Conservation (phyloP, 2,888 invertebrate genomes). For the Oxycera nigricornis region DNA sequence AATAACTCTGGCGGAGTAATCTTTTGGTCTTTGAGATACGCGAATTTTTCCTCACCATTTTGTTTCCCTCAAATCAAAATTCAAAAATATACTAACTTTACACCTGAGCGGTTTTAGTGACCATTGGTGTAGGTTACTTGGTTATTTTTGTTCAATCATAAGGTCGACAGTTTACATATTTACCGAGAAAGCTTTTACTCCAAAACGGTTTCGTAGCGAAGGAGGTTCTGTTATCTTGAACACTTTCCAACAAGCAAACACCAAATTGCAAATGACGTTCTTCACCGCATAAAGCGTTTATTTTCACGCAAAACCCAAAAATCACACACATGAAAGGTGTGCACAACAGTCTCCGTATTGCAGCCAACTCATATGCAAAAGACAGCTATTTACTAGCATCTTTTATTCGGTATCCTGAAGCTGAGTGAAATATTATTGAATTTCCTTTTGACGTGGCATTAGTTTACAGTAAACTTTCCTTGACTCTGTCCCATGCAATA, state of each 20-base stretch:
- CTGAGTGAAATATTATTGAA: constrained; percentile 42
- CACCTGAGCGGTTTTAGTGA: no score
- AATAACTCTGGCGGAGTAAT: no score
- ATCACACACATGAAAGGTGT: constrained; percentile 19
- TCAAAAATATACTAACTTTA: no score
- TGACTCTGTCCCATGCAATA: neutral
- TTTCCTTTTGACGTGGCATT: constrained; percentile 35
- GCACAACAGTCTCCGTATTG: no score
- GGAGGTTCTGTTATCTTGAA: constrained; percentile 26
- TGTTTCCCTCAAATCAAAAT: no score
- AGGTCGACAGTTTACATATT: no score
- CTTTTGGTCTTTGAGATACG: no score
- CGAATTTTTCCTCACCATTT: no score
- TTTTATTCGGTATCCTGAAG: neutral
- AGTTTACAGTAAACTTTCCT: constrained; percentile 26
- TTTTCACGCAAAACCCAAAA: constrained; percentile 16
- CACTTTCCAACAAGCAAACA: constrained; percentile 44
- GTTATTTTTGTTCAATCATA: no score
- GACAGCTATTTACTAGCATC: neutral
- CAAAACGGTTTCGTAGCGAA: no score
- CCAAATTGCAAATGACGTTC: constrained; percentile 45
- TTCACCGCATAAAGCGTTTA: neutral
- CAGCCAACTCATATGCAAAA: neutral
- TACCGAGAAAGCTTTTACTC: no score
- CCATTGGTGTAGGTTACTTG: no score